phyloP scores from a whole-genome alignment of 2,797 vertebrate species.

The Oryzias sinensis region DNA sequence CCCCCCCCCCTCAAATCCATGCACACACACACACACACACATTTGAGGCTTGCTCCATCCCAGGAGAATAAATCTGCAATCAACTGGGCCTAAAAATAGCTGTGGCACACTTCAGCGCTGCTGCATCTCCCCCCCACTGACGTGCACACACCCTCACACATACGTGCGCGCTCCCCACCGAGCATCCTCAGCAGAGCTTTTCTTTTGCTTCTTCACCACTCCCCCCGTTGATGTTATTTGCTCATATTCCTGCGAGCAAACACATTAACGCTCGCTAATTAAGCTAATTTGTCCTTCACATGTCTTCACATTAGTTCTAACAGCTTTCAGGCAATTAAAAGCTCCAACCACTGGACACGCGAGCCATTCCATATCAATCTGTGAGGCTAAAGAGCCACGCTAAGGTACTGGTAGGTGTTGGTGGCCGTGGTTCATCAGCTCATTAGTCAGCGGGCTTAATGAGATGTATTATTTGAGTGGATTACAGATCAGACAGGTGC shows the following conservation, averaged over 20 bases:
- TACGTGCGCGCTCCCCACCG: slow-evolving; percentile 35
- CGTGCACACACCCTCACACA: slow-evolving; percentile 18
- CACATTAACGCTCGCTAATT: slow-evolving; percentile 71
- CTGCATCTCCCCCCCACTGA: slow-evolving; percentile 39
- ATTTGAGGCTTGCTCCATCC: slow-evolving; percentile 56
- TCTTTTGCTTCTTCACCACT: slow-evolving; percentile 23
- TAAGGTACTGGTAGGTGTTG: slow-evolving; percentile 62
- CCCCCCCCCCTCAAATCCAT: slow-evolving; percentile 29
- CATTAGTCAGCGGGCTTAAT: slow-evolving; percentile 72
- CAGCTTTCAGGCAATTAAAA: slow-evolving; percentile 68
- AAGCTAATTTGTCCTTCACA: slow-evolving; percentile 71
- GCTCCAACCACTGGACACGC: slow-evolving; percentile 47
- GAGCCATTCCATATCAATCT: slow-evolving; percentile 58
- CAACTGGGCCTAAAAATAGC: slow-evolving; percentile 80
- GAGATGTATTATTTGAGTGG: slow-evolving; percentile 68
- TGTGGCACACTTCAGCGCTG: slow-evolving; percentile 70
- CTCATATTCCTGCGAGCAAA: slow-evolving; percentile 62
- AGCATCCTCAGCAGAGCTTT: neutral
- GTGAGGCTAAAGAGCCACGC: slow-evolving; percentile 44
- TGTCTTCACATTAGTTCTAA: slow-evolving; percentile 69
- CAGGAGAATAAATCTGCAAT: slow-evolving; percentile 81
- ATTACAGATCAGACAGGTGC: slow-evolving; percentile 40
- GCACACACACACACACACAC: slow-evolving; percentile 28
- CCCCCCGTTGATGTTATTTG: slow-evolving; percentile 32
- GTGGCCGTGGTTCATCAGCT: slow-evolving; percentile 65